Base-by-base conservation (phyloP, 2,113 vertebrate genomes). In the Peromyscus polionotus region DNA sequence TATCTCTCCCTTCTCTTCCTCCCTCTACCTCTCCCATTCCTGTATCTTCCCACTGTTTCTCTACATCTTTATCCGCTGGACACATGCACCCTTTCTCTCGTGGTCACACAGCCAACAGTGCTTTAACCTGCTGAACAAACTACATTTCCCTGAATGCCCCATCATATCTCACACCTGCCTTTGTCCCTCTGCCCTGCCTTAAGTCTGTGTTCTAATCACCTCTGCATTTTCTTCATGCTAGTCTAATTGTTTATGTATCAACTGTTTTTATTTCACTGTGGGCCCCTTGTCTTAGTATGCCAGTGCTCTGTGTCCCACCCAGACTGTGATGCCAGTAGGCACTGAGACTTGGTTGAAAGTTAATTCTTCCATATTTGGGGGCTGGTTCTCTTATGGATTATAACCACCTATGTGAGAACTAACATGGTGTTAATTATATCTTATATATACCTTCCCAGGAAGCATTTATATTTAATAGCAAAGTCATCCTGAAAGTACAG, bases 191-290 rank as follows among this genome's bases (percentile, higher is more conserved):
- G 17, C 70, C 63, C 68, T 80, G 54, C 81, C 31, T 73, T 90
- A 92, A 63, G 24, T 97, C 84, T 94, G 51, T 94, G 92, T 97
- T 24, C 33, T 88, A 90, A 45, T 95, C 70, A 80, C 36, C 63
- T 75, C 28, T 91, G 72, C 7, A 77, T 42, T 76, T 86, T 65
- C 81, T 93, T 80, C 0, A 0, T 81, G 26, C 33, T 68, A 42
- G 80, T 93, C 24, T 90, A 59, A 88, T 59, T 76, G 16, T 81
- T 85, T 90, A 70, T 11, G 0, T 17, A 4, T 70, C 76, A 80
- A 26, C 80, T 92, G 67, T 91, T 85, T 42, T 81, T 14, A 84
- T 61, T 91, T 91, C n/a, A 42, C 28, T 36, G 7, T 63, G 65
- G 88, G 65, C 33, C 94, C 33, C 90, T 76, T 80, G 48, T 93